These are phyloP conservation scores for Odontomyia ornata DNA, from an alignment of 2,888 invertebrate species.

Conservation along the genomic window DNA sequence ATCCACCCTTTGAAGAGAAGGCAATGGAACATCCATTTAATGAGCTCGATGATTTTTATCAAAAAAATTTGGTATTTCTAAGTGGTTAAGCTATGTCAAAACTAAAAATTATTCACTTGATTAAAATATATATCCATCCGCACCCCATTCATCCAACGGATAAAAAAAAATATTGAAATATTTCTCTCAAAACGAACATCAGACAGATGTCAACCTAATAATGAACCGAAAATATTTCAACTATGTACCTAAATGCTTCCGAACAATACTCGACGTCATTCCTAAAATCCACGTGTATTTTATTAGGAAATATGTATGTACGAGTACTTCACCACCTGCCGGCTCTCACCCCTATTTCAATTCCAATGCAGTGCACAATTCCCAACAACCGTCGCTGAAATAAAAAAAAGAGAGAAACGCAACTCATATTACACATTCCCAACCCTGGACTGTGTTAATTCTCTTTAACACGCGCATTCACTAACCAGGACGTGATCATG, in stretches of 20 bases:
- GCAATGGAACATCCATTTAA: too few species aligned
- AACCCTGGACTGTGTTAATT: too few species aligned
- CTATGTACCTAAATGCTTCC: neutral
- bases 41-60: too few species aligned
- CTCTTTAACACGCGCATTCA: neutral
- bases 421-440: too few species aligned
- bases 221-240: slow-evolving; percentile 34
- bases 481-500: neutral
- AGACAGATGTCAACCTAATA: slow-evolving; percentile 33
- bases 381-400: neutral
- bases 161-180: neutral
- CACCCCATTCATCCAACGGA: too few species aligned
- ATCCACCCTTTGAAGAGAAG: too few species aligned
- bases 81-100: too few species aligned
- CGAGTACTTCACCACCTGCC: slow-evolving; percentile 30
- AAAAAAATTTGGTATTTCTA: too few species aligned
- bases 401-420: neutral
- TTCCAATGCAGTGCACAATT: neutral
- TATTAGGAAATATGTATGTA: neutral
- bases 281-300: slow-evolving; percentile 5
- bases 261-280: neutral
- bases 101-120: too few species aligned
- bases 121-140: too few species aligned
- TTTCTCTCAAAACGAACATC: neutral
- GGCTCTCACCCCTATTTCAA: slow-evolving; percentile 14